Base-by-base conservation (phyloP, 1,140 invertebrate genomes). In the Pentalonia nigronervosa region DNA sequence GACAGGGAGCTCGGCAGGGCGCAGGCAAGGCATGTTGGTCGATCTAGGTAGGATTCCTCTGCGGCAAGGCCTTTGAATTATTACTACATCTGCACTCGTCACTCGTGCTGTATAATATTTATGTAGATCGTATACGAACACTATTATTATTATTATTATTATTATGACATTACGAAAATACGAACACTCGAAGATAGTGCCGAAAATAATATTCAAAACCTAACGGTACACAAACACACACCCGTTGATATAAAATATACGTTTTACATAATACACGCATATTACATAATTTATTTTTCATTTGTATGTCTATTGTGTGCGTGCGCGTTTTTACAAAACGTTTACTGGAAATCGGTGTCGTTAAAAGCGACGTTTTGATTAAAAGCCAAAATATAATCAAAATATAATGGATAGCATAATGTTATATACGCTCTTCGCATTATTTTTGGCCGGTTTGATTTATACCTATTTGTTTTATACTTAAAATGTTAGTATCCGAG, bases 301-400 rank as follows among this genome's bases (percentile, higher is more conserved):
- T 76, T 76, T 67, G 4, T 67, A 30, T 67, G n/a, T 76, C 3
- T n/a, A 34, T 34, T 76, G 60, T 76, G 60, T 76, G 60, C 60
- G 60, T n/a, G 60, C 17, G 1, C 14, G 60, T n/a, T 76, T 6
- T 76, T 76, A 76, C 60, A 14, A 76, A 76, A 76, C n/a, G 30
- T 76, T 7, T 17, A 30, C 11, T 4, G 60, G n/a, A 76, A 76
- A 76, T 76, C 60, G 60, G 30, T 76, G 60, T 76, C 30, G 60
- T 76, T 76, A 76, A 76, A 76, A 11, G 60, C 30, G 60, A 76
- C 60, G 14, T 76, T 76, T 76, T 76, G 60, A 76, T 67, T 67
- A 76, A 76, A 76, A 76, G 60, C 60, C 30, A 76, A 76, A 76
- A 76, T 76, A n/a, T n/a, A 76, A 67, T 67, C 30, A 76, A 76